Evolutionary conservation across 2,888 invertebrate genomes (phyloP).

Genomic region (Biston stratarius): DNA sequence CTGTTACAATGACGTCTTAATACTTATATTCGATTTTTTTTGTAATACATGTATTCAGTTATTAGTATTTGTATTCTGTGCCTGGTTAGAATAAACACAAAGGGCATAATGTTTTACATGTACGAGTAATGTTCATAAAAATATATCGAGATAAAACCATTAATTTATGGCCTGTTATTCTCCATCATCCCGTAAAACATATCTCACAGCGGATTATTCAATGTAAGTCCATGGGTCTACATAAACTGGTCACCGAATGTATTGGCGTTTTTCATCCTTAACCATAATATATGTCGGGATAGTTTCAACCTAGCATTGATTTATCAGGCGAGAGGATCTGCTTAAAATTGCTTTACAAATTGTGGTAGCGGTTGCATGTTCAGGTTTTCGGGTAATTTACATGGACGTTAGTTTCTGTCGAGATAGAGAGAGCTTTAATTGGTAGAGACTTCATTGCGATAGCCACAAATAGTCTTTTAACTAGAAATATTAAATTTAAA

Average conservation of each 20-base stretch:
- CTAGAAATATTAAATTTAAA: neutral
- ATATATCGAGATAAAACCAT: neutral
- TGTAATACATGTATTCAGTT: too few relatives aligned
- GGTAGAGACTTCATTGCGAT: conserved; percentile 20
- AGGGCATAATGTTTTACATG: neutral
- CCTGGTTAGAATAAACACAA: too few relatives aligned
- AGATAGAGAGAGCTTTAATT: conserved; percentile 29
- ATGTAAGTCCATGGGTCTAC: conserved; percentile 35
- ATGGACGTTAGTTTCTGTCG: conserved; percentile 29
- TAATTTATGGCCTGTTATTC: conserved; percentile 6
- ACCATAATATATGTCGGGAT: conserved; percentile 68
- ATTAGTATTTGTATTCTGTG: too few relatives aligned
- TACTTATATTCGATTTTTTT: too few relatives aligned
- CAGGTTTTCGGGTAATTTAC: conserved; percentile 35
- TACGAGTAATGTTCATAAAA: neutral
- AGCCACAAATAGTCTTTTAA: neutral
- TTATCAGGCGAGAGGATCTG: conserved; percentile 60
- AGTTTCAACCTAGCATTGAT: conserved; percentile 67
- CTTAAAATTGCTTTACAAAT: conserved; percentile 63
- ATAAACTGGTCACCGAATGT: conserved; percentile 48
- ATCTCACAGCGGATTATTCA: conserved; percentile 33
- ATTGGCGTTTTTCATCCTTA: conserved; percentile 65
- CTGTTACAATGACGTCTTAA: too few relatives aligned
- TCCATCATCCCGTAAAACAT: conserved; percentile 17
- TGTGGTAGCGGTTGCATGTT: conserved; percentile 41